phyloP scores from a whole-genome alignment of 2,113 vertebrate species.

The Pseudonaja textilis region DNA sequence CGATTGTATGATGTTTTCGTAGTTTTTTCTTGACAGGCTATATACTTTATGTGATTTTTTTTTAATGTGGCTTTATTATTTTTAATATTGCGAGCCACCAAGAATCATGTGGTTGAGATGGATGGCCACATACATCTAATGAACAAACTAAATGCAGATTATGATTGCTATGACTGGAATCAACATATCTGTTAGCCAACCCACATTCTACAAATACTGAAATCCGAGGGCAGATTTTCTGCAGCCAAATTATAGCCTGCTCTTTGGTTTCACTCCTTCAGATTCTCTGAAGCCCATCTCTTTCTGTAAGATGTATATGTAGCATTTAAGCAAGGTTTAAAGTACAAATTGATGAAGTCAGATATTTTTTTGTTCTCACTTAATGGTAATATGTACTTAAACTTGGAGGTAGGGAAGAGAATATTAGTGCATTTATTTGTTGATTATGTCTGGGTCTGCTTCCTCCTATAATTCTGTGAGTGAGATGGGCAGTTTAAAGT shows the following conservation, averaged over 20 bases:
- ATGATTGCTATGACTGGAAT: background rate
- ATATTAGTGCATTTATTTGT: background rate
- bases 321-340: background rate
- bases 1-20: background rate
- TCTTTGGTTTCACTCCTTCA: background rate
- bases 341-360: background rate
- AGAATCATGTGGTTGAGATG: background rate
- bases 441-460: background rate
- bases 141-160: background rate
- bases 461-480: background rate
- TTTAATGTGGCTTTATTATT: background rate
- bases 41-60: background rate
- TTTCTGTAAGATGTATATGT: background rate
- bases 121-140: background rate
- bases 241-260: background rate
- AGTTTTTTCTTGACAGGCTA: background rate
- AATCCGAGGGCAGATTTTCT: background rate
- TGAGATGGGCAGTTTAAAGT: background rate
- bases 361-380: background rate
- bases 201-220: background rate
- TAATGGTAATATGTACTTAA: background rate
- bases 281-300: background rate
- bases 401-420: background rate
- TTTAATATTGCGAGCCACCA: background rate
- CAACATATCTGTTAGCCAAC: background rate